phyloP scores from a whole-genome alignment of 2,113 vertebrate species.

The Puntigrus tetrazona region DNA sequence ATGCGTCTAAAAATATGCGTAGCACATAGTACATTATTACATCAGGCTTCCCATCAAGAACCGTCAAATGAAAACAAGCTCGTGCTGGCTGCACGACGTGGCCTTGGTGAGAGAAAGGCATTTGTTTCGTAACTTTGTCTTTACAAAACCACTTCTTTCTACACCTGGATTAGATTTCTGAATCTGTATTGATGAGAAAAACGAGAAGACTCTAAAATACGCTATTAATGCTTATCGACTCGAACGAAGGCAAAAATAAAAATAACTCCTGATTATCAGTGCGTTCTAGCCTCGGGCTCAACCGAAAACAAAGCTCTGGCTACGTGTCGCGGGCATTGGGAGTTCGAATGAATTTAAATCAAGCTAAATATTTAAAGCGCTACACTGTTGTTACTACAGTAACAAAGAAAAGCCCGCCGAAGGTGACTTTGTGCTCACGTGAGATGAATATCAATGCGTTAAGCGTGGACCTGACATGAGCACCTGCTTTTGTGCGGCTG shows the following conservation, averaged over 20 bases:
- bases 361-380: constrained; percentile 2
- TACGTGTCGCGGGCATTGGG: neutral
- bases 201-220: neutral
- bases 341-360: neutral
- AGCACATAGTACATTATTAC: neutral
- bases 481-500: constrained; percentile 10
- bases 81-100: neutral
- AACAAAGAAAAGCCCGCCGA: neutral
- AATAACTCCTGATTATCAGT: constrained; percentile 8
- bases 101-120: neutral
- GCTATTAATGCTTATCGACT: neutral
- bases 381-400: neutral
- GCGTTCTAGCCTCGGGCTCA: constrained; percentile 4
- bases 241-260: neutral
- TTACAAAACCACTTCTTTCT: neutral
- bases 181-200: neutral
- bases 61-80: neutral
- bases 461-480: neutral
- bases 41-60: no score
- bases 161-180: neutral
- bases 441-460: neutral
- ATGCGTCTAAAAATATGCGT: neutral
- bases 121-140: neutral
- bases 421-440: neutral
- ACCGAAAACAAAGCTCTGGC: constrained; percentile 12